A percentile compares a stretch with the other conserved stretches of the same genome.
Conservation (phyloP, 2,797 vertebrate genomes). For the Etheostoma perlongum region DNA sequence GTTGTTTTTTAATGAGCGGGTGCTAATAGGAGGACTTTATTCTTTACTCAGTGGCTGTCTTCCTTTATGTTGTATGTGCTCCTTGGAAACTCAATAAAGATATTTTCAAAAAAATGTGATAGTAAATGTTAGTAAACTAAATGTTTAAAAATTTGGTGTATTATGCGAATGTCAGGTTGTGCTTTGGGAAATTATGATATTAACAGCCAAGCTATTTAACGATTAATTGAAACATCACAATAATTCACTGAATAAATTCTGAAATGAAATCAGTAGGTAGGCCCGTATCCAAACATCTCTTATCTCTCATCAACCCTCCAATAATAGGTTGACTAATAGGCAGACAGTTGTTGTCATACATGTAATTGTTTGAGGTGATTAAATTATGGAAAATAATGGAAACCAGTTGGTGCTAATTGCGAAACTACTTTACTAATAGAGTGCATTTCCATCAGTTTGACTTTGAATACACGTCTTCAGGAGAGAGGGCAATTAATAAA, state of each 20-base stretch:
- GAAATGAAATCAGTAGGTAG: background rate
- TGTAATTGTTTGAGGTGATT: constrained; percentile 47
- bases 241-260: constrained; percentile 5
- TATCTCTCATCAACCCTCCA: constrained; percentile 5
- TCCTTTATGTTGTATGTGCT: no score
- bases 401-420: constrained; percentile 40
- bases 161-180: background rate
- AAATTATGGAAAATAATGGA: constrained; percentile 50
- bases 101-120: no score
- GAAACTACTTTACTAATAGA: constrained; percentile 28
- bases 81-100: no score
- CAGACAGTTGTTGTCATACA: constrained; percentile 12
- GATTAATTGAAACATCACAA: background rate
- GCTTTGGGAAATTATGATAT: background rate
- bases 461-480: constrained; percentile 12
- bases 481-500: constrained; percentile 3
- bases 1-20: no score
- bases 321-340: constrained; percentile 2
- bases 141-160: background rate
- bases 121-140: background rate
- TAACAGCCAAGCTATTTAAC: background rate
- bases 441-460: constrained; percentile 24
- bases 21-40: no score
- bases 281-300: background rate
- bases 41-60: no score